These are phyloP conservation scores for Acromyrmex echinatior DNA, from an alignment of 1,140 invertebrate genomes.

Conservation along the genomic window DNA sequence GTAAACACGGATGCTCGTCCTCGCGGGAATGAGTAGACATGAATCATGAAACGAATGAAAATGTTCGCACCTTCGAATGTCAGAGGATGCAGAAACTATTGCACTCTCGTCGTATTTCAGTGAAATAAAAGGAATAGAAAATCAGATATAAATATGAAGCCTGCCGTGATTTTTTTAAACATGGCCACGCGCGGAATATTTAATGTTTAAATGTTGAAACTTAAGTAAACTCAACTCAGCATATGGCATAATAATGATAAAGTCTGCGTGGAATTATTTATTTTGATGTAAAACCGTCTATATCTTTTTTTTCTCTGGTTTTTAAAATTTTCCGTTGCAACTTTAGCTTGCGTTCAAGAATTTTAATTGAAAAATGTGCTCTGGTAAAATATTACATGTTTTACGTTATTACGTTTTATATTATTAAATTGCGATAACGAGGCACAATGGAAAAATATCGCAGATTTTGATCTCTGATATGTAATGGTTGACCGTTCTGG, in stretches of 20 bases:
- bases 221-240: neutral
- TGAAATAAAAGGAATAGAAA: neutral
- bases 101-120: neutral
- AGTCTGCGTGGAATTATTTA: slow-evolving; percentile 3
- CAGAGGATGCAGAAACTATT: neutral
- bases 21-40: slow-evolving; percentile 1
- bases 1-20: slow-evolving; percentile 35
- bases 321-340: neutral
- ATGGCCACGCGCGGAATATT: slow-evolving; percentile 4
- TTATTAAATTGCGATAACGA: slow-evolving; percentile 9
- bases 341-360: neutral
- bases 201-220: neutral
- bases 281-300: neutral
- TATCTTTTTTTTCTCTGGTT: neutral
- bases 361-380: slow-evolving; percentile 1
- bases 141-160: slow-evolving; percentile 13
- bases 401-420: neutral
- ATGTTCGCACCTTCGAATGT: slow-evolving; percentile 23
- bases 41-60: slow-evolving; percentile 39
- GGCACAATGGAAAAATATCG: slow-evolving; percentile 12
- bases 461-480: slow-evolving; percentile 17
- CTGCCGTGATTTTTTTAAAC: slow-evolving; percentile 1
- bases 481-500: neutral
- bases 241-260: neutral
- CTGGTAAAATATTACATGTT: neutral